phyloP scores from a whole-genome alignment of 2,888 invertebrate genomes.

The Dascillus cervinus region DNA sequence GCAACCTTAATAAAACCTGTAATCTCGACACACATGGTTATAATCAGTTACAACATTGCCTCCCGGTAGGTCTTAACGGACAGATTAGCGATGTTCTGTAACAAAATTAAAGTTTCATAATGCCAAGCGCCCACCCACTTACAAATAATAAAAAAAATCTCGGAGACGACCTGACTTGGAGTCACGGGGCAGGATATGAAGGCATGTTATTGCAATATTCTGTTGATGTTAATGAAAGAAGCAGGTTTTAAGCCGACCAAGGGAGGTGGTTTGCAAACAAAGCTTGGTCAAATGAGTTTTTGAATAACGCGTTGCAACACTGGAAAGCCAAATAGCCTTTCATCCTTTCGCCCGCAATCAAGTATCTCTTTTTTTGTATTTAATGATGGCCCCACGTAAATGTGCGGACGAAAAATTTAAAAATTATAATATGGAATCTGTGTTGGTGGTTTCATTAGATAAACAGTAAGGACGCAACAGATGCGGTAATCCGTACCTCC shows the following conservation, averaged over 20 bases:
- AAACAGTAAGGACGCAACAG: slow-evolving; percentile 27
- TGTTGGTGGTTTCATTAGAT: slow-evolving; percentile 25
- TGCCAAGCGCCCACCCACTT: no score
- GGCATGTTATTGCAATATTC: slow-evolving; percentile 41
- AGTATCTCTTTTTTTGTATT: no score
- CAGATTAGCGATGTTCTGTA: no score
- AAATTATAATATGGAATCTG: slow-evolving; percentile 12
- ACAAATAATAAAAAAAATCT: no score
- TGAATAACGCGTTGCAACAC: slow-evolving; percentile 24
- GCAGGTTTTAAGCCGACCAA: slow-evolving; percentile 35
- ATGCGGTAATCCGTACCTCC: slow-evolving; percentile 22
- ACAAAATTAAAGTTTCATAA: no score
- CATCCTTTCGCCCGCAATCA: no score
- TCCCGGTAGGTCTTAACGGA: no score
- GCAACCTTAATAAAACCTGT: slow-evolving; percentile 43
- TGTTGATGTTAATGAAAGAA: slow-evolving; percentile 41
- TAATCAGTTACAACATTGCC: slow-evolving; percentile 38
- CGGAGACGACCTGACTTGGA: slow-evolving; percentile 17
- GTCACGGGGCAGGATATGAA: slow-evolving; percentile 33
- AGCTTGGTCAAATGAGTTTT: slow-evolving; percentile 41
- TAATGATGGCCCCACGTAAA: no score
- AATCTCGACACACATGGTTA: slow-evolving; percentile 41
- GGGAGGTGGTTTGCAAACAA: slow-evolving; percentile 31
- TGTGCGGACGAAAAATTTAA: slow-evolving; percentile 7
- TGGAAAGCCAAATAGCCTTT: no score